These are phyloP conservation scores for Acleris literana DNA, from an alignment of 2,888 invertebrate species.

Conservation along the genomic window DNA sequence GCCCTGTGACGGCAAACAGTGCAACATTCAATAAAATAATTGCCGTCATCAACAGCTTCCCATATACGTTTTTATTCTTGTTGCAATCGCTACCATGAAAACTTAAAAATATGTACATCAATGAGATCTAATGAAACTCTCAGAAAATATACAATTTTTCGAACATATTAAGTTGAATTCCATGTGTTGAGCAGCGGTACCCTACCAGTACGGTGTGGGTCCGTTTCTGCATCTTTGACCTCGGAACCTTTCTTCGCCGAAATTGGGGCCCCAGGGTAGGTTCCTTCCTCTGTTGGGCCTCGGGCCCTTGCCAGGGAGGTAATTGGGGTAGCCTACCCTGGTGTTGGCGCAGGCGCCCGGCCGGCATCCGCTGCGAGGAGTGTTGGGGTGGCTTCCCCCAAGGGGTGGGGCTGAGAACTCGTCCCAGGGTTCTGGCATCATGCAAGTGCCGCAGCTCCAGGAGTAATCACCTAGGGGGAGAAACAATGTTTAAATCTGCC, in stretches of 20 bases:
- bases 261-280: slow-evolving; percentile 70
- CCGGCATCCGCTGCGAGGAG: slow-evolving; percentile 71
- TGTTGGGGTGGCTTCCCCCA: slow-evolving; percentile 61
- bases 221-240: slow-evolving; percentile 70
- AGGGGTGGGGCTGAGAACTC: slow-evolving; percentile 59
- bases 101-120: slow-evolving; percentile 35
- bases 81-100: slow-evolving; percentile 8
- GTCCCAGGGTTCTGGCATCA: slow-evolving; percentile 70
- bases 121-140: slow-evolving; percentile 26
- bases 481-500: not conserved
- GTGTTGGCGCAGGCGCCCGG: slow-evolving; percentile 64
- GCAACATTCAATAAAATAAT: not conserved
- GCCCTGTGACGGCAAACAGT: too few relatives aligned
- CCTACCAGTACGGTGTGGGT: slow-evolving; percentile 73
- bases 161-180: slow-evolving; percentile 13
- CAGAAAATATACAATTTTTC: slow-evolving; percentile 26
- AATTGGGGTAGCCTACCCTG: slow-evolving; percentile 58
- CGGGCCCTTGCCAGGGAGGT: slow-evolving; percentile 57
- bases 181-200: not conserved
- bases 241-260: slow-evolving; percentile 69
- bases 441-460: slow-evolving; percentile 67
- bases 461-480: slow-evolving; percentile 63
- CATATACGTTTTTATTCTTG: not conserved
- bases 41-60: not conserved
- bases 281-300: slow-evolving; percentile 65